Base-by-base conservation (phyloP, 2,888 invertebrate genomes). In the Leptopilina myrica region DNA sequence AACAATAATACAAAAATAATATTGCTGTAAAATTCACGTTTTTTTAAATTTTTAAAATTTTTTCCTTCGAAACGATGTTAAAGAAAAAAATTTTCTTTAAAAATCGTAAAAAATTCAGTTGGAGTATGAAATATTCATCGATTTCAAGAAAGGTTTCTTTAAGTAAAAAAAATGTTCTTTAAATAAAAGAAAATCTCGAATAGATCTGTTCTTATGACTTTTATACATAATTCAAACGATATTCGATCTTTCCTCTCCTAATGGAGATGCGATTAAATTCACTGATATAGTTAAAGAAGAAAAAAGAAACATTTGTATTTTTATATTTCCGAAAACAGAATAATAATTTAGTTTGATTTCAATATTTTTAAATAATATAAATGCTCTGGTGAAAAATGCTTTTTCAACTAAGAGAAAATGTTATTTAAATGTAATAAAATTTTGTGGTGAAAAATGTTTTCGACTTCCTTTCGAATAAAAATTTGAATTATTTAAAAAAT, bases 321-420 rank as follows among this genome's bases (percentile, higher is more conserved):
- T 67, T 49, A 49, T 5, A 43, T 49, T 67, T n/a, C 49, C 20
- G 62, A 62, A 43, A 43, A 7, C 20, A 62, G 62, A 15, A 62
- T 62, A 62, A 62, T 62, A 62, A 62, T 62, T 62, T 4, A 9
- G 15, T 7, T 15, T 62, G 20, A 62, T 62, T 62, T 62, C 20
- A 62, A 62, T 62, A 62, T 20, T 62, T 62, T 62, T 62, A 62
- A 62, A 62, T 62, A 33, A 62, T 62, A 62, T 20, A 62, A 62
- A 62, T 9, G 20, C 8, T 62, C 8, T 9, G 8, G 62, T 3
- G 20, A 62, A 62, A 62, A 62, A 9, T 20, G 20, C 20, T 62
- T 20, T 20, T 15, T n/a, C n/a, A 62, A 8, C 7, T n/a, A 5
- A 5, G 5, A 12, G 14, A 11, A 56, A 56, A 56, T n/a, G 20